These are phyloP conservation scores for Halcyon malimbica DNA, from an alignment of 2,113 vertebrate species.

Conservation along the genomic window DNA sequence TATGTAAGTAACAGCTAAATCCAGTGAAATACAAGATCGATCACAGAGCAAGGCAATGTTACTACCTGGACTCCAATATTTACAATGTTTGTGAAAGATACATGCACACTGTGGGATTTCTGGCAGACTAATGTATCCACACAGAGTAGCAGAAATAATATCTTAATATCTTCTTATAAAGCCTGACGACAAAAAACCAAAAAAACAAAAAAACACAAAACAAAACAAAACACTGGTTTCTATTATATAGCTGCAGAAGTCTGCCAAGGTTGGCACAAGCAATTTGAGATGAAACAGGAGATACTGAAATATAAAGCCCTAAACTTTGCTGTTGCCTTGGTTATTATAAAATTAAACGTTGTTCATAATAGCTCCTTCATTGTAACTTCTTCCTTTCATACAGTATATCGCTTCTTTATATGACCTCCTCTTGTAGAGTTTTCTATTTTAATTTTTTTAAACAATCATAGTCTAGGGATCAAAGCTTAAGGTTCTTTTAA, in stretches of 20 bases:
- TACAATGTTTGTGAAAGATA: neutral
- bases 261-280: neutral
- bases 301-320: neutral
- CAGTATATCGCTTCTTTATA: neutral
- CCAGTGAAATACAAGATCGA: neutral
- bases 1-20: neutral
- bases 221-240: neutral
- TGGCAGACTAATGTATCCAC: neutral
- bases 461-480: constrained; percentile 33
- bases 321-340: neutral
- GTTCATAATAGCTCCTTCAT: neutral
- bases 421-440: neutral
- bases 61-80: neutral
- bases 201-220: neutral
- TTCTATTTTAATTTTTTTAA: constrained; percentile 62
- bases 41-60: neutral
- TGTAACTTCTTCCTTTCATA: neutral
- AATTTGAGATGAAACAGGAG: neutral
- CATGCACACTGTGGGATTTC: neutral
- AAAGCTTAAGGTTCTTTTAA: neutral
- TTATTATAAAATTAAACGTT: neutral
- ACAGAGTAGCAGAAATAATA: neutral
- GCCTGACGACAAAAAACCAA: neutral
- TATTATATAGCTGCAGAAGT: neutral
- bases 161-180: neutral